These are phyloP conservation scores for Bombus huntii DNA, from an alignment of 1,140 invertebrate genomes.

Conservation along the genomic window DNA sequence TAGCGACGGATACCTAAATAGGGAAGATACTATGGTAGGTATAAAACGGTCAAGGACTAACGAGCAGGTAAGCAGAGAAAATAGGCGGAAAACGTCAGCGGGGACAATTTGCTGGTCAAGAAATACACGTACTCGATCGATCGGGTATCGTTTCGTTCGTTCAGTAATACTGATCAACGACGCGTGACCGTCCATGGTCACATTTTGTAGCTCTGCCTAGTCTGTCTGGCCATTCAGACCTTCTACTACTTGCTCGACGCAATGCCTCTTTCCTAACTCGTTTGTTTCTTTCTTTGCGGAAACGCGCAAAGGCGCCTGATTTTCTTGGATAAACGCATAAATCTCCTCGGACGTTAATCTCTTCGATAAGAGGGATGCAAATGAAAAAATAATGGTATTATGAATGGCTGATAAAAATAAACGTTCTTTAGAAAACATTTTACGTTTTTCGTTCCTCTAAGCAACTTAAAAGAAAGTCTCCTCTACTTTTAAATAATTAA, in stretches of 20 bases:
- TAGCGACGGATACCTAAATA: slow-evolving; percentile 51
- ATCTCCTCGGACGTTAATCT: no score
- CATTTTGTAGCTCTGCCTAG: slow-evolving; percentile 10
- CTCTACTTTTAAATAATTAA: neutral
- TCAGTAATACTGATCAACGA: slow-evolving; percentile 52
- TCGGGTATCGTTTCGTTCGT: slow-evolving; percentile 55
- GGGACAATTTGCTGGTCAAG: slow-evolving; percentile 48
- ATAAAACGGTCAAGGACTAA: slow-evolving; percentile 66
- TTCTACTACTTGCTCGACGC: slow-evolving; percentile 20
- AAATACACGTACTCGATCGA: slow-evolving; percentile 56
- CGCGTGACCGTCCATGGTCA: slow-evolving; percentile 19
- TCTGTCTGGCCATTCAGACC: slow-evolving; percentile 45
- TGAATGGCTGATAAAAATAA: neutral
- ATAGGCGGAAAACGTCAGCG: slow-evolving; percentile 50
- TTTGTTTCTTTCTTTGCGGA: neutral
- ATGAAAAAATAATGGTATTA: neutral
- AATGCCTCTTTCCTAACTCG: no score
- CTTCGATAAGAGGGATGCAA: neutral
- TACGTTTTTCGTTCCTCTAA: neutral
- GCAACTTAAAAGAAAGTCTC: neutral
- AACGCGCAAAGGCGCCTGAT: neutral
- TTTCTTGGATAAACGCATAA: neutral
- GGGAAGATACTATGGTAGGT: slow-evolving; percentile 41
- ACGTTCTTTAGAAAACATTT: slow-evolving; percentile 7
- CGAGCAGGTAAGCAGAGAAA: slow-evolving; percentile 60